Percentiles rank a stretch among this genome's conserved stretches.
Evolutionary conservation across 2,888 invertebrate genomes (phyloP).

Genomic region (Rhopalosiphum nymphaeae): DNA sequence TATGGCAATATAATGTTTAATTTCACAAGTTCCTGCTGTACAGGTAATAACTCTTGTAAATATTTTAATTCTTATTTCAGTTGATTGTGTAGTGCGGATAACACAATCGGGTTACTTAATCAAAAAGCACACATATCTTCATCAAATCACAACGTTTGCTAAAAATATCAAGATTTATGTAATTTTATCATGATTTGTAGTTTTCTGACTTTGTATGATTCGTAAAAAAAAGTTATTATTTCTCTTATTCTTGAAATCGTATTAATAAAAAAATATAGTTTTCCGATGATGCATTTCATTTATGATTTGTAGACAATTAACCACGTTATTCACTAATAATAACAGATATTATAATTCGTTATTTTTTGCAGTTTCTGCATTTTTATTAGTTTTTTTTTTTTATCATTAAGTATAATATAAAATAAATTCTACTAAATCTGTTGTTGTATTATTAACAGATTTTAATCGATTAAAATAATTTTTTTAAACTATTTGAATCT

Average conservation of each 20-base stretch:
- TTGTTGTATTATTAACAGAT: neutral
- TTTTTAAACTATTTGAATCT: neutral
- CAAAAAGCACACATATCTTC: neutral
- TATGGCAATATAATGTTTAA: neutral
- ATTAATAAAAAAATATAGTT: neutral
- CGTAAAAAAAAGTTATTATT: neutral
- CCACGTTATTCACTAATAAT: neutral
- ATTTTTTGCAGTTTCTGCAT: neutral
- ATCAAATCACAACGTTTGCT: neutral
- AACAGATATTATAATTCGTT: neutral
- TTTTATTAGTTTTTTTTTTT: neutral
- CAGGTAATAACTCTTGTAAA: neutral
- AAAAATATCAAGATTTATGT: neutral
- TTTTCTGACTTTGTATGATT: neutral
- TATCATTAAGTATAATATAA: neutral
- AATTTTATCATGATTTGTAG: neutral
- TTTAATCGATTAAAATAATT: neutral
- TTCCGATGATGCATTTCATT: neutral
- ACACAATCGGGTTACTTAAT: conserved; percentile 15
- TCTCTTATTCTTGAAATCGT: neutral
- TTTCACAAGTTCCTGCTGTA: neutral
- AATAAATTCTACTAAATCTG: neutral
- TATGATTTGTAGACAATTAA: neutral
- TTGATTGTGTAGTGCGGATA: neutral
- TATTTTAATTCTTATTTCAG: neutral